Evolutionary conservation across 2,113 vertebrate species (phyloP).

Genomic region (Carollia perspicillata): DNA sequence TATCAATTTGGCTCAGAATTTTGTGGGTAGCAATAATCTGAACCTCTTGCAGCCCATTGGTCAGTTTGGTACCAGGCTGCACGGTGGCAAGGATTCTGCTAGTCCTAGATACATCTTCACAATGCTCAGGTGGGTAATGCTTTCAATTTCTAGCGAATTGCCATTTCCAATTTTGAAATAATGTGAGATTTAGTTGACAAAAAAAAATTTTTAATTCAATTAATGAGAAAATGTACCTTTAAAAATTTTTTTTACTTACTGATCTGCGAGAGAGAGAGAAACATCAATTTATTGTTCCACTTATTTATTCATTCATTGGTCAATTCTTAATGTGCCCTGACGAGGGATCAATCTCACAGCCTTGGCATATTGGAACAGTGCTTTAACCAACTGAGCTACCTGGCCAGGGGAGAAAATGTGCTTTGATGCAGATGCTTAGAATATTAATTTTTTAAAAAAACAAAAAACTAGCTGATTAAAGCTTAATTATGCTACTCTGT

Average conservation of each 20-base stretch:
- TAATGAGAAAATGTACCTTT: not conserved
- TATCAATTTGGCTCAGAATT: slow-evolving; percentile 95
- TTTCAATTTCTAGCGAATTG: slow-evolving; percentile 13
- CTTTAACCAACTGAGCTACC: too few relatives aligned
- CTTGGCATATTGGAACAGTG: too few relatives aligned
- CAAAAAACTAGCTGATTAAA: not conserved
- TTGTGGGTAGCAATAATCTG: slow-evolving; percentile 98
- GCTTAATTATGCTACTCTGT: not conserved
- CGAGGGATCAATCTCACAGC: too few relatives aligned
- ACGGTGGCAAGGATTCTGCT: slow-evolving; percentile 97
- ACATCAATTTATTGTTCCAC: too few relatives aligned
- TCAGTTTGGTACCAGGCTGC: slow-evolving; percentile 96
- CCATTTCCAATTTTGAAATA: slow-evolving; percentile 6
- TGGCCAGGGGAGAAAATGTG: not conserved
- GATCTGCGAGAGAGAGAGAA: too few relatives aligned
- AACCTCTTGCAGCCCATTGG: slow-evolving; percentile 95
- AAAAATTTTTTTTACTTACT: too few relatives aligned
- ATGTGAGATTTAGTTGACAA: not conserved
- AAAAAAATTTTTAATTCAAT: not conserved
- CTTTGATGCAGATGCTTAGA: not conserved
- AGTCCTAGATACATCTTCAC: slow-evolving; percentile 99
- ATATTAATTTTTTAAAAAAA: not conserved
- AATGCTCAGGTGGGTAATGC: slow-evolving; percentile 92
- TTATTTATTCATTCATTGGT: too few relatives aligned
- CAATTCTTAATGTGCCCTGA: too few relatives aligned